Conservation (phyloP, 2,113 vertebrate genomes). For the Lepus americanus region DNA sequence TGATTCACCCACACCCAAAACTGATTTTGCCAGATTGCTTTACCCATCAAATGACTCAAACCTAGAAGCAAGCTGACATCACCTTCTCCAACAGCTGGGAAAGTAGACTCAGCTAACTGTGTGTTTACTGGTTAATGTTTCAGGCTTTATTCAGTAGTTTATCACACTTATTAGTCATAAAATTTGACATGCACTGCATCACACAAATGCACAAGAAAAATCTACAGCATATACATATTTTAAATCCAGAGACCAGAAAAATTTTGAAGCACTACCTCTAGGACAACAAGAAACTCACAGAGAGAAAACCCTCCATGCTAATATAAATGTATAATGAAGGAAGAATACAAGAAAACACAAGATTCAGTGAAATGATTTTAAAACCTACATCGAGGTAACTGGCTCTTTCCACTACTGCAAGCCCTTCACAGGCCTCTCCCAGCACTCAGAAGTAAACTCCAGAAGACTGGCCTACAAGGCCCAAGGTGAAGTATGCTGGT, state of each 20-base stretch:
- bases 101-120: not conserved
- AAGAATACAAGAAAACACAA: constrained; percentile 20
- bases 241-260: not conserved
- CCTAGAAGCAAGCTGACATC: constrained; percentile 59
- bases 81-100: constrained; percentile 39
- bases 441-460: not conserved
- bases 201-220: not conserved
- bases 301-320: not conserved
- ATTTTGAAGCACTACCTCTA: not conserved
- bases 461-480: not conserved
- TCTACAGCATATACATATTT: not conserved
- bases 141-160: constrained; percentile 2
- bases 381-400: not conserved
- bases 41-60: constrained; percentile 67
- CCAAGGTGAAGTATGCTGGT: not conserved
- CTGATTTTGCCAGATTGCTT: constrained; percentile 44
- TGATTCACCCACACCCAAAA: constrained; percentile 71
- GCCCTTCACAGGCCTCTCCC: not conserved
- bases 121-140: not conserved
- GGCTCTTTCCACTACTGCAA: not conserved
- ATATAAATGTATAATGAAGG: not conserved
- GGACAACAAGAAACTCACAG: not conserved
- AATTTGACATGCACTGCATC: not conserved
- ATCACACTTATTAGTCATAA: not conserved
- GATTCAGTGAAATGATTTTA: not conserved